Percentiles rank a stretch among this genome's conserved stretches.
These are phyloP conservation scores for Cheilosia pagana DNA, from an alignment of 2,888 invertebrate genomes.

Conservation along the genomic window DNA sequence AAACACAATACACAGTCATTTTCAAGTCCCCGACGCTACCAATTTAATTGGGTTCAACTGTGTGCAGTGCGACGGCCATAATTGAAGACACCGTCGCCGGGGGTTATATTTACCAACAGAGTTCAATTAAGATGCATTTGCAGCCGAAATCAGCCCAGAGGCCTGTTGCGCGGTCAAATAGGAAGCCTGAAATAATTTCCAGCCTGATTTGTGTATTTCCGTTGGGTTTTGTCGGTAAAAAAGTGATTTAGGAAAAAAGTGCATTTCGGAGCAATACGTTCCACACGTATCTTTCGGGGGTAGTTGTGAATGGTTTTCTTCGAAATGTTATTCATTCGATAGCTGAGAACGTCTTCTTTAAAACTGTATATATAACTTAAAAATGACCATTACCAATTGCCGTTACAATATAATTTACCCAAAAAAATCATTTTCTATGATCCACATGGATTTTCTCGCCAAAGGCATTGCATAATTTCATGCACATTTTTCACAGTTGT, in stretches of 20 bases:
- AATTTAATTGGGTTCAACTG: slow-evolving; percentile 43
- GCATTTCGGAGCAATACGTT: not conserved
- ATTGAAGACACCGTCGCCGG: slow-evolving; percentile 44
- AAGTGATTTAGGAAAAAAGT: not conserved
- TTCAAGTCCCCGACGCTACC: slow-evolving; percentile 47
- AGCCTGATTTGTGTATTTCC: slow-evolving; percentile 36
- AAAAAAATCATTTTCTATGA: not conserved
- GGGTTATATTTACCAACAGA: slow-evolving; percentile 5
- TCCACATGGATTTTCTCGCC: no score
- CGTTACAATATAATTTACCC: not conserved
- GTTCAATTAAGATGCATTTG: slow-evolving; percentile 3
- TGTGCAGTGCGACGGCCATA: slow-evolving; percentile 46
- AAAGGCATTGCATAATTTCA: no score
- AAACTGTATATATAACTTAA: not conserved
- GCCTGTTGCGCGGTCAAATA: slow-evolving; percentile 6
- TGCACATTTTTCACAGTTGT: not conserved
- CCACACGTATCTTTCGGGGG: slow-evolving; percentile 4
- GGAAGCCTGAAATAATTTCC: slow-evolving; percentile 15
- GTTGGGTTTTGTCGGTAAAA: slow-evolving; percentile 2
- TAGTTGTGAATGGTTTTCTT: not conserved
- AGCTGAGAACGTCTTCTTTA: not conserved
- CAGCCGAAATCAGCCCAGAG: not conserved
- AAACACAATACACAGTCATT: slow-evolving; percentile 1
- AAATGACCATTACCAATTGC: not conserved
- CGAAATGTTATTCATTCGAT: not conserved